Conservation (phyloP, 1,140 invertebrate genomes). For the Drosophila micromelanica region DNA sequence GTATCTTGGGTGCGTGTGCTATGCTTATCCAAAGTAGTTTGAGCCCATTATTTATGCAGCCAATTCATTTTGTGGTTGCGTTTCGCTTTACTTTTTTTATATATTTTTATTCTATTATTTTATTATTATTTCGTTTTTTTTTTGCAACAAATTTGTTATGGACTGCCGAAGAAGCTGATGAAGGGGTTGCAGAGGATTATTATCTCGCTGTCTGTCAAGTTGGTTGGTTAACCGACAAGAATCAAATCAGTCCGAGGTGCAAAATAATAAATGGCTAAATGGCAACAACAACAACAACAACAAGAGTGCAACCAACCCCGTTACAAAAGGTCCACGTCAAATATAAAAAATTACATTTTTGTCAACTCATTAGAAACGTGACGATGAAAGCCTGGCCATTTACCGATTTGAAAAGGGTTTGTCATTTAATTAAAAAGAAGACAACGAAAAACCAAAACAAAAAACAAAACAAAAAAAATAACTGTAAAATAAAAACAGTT, state of each 20-base stretch:
- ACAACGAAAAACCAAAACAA: neutral
- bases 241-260: constrained; percentile 55
- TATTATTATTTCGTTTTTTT: constrained; percentile 25
- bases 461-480: neutral
- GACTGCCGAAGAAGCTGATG: neutral
- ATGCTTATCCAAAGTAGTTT: constrained; percentile 62
- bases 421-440: constrained; percentile 41
- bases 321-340: constrained; percentile 16
- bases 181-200: constrained; percentile 18
- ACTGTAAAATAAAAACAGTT: neutral
- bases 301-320: constrained; percentile 25
- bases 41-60: constrained; percentile 72
- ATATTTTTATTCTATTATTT: too few relatives aligned
- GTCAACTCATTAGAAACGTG: constrained; percentile 56
- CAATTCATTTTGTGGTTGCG: constrained; percentile 73
- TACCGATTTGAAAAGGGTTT: constrained; percentile 50
- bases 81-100: neutral
- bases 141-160: constrained; percentile 38
- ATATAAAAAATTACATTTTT: constrained; percentile 52
- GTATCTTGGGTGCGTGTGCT: constrained; percentile 51
- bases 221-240: constrained; percentile 41
- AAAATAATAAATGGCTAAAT: constrained; percentile 52
- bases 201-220: constrained; percentile 30
- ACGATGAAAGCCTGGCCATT: constrained; percentile 40
- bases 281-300: constrained; percentile 20